Evolutionary conservation across 2,113 vertebrate species (phyloP), one percentile per base, ranked within the genome.

Genomic region (Phycodurus eques): DNA sequence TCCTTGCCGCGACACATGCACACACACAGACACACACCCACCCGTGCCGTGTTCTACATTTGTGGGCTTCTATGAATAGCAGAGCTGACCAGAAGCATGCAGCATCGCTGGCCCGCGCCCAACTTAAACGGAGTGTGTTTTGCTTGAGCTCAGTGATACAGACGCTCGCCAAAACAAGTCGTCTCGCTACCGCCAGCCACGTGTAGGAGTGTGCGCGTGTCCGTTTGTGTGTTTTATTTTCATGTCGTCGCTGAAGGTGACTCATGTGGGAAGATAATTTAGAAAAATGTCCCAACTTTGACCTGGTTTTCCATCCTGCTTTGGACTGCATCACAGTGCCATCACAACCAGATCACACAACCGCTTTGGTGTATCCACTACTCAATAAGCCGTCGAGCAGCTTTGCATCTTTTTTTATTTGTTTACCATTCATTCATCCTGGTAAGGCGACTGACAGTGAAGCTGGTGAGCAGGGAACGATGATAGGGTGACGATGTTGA

Each of bases 11-110:
- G 47, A 64, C 77, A 35, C 54, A 57, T 56, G 44, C 60, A 56
- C 46, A 62, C 12, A 63, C 66, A 68, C 59, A 68, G 64, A 67
- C 51, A 68, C 60, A 74, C 62, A 78, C 71, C 51, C 74, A 75
- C 68, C 49, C 27, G 19, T 44, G 57, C 75, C 73, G 77, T 82
- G 85, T 90, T 87, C 89, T 91, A 87, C 76, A 89, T 90, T 49
- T 89, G 83, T 85, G 85, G 87, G 83, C 74, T 74, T 89, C 89
- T 91, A 89, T 89, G 87, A 91, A 91, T 91, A 91, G 85, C 65
- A 67, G 82, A 43, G 33, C 84, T 85, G 87, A 89, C 89, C 88
- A 85, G 85, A 83, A 82, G 81, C 87, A 89, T 81, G 84, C 79
- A 85, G 80, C 80, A 88, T 88, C 86, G 64, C 80, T 71, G 77